Evolutionary conservation across 2,888 invertebrate species (phyloP), one percentile per base, ranked within the genome.

Genomic region (Tuberolachnus salignus): DNA sequence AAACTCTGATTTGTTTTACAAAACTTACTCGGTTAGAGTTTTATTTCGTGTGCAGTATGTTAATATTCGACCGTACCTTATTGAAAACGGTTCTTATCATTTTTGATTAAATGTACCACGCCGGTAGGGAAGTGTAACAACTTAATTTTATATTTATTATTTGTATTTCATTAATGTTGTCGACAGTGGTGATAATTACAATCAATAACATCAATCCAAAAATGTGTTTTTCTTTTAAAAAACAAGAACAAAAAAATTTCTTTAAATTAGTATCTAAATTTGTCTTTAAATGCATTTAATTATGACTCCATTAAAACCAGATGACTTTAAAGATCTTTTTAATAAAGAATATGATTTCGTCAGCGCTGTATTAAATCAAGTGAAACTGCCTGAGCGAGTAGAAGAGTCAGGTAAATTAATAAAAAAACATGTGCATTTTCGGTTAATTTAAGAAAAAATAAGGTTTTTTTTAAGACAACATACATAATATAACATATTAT

Each of bases 381-480:
- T 78, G 21, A 78, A 78, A 59, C 13, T 78, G 13, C 78, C 78
- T 9, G 34, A 23, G 34, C 78, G 78, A 0, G 59, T 61, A 8
- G 78, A 78, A 78, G 59, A 78, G 9, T 78, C 78, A 42, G 78
- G 78, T 78, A 78, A 49, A 59, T 63, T 21, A 51, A 34, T 53
- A 23, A 26, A 44, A 23, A 34, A 67, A 69, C 75, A 69, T 61
- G 59, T 67, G 49, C 69, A 19, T 55, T 23, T 34, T 34, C 34
- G 34, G 34, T 34, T 34, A 34, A 34, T 34, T 34, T 34, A 34
- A 4, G 34, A 6, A 34, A n/a, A 34, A 34, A 34, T 34, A 34
- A 34, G 34, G n/a, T n/a, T 34, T 34, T 34, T 34, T 34, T 34
- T 34, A 6, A 34, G 34, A 34, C 3, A 34, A 6, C n/a, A n/a